Evolutionary conservation across 2,888 invertebrate genomes (phyloP).

Genomic region (Drosophila neonasuta): DNA sequence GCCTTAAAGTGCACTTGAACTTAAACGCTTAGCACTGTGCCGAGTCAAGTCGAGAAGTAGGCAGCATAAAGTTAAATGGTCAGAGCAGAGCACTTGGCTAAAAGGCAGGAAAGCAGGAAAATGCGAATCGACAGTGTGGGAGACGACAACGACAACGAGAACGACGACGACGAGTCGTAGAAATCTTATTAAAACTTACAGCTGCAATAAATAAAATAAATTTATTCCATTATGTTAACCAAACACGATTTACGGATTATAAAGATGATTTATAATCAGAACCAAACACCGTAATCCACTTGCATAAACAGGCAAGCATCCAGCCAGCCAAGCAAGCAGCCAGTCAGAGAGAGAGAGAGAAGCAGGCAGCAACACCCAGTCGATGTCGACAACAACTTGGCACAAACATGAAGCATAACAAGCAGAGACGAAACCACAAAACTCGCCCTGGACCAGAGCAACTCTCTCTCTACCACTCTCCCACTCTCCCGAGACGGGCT

Average conservation of each 20-base stretch:
- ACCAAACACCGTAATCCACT: slow-evolving; percentile 78
- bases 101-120: not conserved
- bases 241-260: slow-evolving; percentile 79
- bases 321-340: slow-evolving; percentile 34
- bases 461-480: not conserved
- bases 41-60: slow-evolving; percentile 23
- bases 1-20: slow-evolving; percentile 66
- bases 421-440: slow-evolving; percentile 57
- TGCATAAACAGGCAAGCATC: slow-evolving; percentile 69
- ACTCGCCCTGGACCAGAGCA: slow-evolving; percentile 28
- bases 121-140: not conserved
- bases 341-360: not conserved
- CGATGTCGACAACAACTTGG: slow-evolving; percentile 57
- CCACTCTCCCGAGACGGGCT: slow-evolving; percentile 31
- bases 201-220: slow-evolving; percentile 79
- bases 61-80: slow-evolving; percentile 45
- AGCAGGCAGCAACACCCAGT: slow-evolving; percentile 2
- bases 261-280: slow-evolving; percentile 79
- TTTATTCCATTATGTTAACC: slow-evolving; percentile 79
- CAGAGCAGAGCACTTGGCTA: slow-evolving; percentile 21
- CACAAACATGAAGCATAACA: slow-evolving; percentile 72
- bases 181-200: slow-evolving; percentile 77
- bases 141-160: not conserved
- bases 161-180: slow-evolving; percentile 51
- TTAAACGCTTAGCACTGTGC: slow-evolving; percentile 43